These are phyloP conservation scores for Scaptomyza flava DNA, from an alignment of 2,888 invertebrate genomes.

Conservation along the genomic window DNA sequence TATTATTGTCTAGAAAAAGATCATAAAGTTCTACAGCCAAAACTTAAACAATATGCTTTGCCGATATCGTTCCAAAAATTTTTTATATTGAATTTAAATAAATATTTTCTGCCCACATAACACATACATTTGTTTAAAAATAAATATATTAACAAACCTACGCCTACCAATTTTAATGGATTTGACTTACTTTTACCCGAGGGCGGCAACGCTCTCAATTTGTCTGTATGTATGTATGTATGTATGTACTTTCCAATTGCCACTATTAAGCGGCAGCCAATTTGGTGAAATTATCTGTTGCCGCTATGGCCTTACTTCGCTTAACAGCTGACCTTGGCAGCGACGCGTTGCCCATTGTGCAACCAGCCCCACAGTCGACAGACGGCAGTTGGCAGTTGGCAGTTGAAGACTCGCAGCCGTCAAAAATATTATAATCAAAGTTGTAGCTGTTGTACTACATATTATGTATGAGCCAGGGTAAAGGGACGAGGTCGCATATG, in stretches of 20 bases:
- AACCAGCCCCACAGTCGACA: slow-evolving; percentile 8
- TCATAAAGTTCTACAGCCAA: no score
- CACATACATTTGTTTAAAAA: not conserved
- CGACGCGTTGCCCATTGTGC: slow-evolving; percentile 45
- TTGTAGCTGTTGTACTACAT: not conserved
- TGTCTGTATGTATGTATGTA: not conserved
- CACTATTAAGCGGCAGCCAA: slow-evolving; percentile 39
- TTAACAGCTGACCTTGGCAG: slow-evolving; percentile 56
- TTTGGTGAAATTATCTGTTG: slow-evolving; percentile 51
- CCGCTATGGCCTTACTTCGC: not conserved
- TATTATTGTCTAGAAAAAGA: no score
- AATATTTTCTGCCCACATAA: slow-evolving; percentile 1
- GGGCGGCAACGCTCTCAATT: slow-evolving; percentile 6
- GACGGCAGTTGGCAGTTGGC: no score
- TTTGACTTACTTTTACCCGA: slow-evolving; percentile 33
- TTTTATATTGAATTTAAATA: no score
- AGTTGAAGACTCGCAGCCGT: not conserved
- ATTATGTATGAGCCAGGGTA: not conserved
- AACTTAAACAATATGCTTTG: no score
- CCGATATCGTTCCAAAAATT: no score
- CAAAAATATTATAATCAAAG: slow-evolving; percentile 3
- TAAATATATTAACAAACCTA: not conserved
- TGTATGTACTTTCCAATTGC: slow-evolving; percentile 33
- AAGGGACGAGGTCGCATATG: slow-evolving; percentile 23
- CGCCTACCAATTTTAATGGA: slow-evolving; percentile 5